These are phyloP conservation scores for Chloropsis cyanopogon DNA, from an alignment of 2,113 vertebrate species.

Conservation along the genomic window DNA sequence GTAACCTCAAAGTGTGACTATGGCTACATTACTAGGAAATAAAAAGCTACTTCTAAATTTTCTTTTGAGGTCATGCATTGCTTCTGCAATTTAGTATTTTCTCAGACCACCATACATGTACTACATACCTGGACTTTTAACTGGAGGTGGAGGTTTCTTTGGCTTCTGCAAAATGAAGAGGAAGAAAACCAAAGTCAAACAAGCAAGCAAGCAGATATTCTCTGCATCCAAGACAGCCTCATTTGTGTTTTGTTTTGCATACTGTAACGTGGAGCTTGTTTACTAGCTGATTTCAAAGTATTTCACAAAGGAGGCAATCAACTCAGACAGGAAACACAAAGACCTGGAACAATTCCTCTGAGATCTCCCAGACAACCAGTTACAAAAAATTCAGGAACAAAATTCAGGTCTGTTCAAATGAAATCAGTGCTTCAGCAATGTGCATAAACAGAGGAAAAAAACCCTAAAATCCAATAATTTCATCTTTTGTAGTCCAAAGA, in stretches of 20 bases:
- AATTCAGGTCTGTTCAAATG: background rate
- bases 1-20: background rate
- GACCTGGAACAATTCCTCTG: background rate
- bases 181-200: background rate
- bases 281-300: background rate
- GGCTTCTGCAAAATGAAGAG: conserved; percentile 76
- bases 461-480: background rate
- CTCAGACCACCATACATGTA: background rate
- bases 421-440: background rate
- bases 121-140: conserved; percentile 78
- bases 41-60: background rate
- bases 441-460: background rate
- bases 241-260: background rate
- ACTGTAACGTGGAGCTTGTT: background rate
- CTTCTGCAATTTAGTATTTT: background rate
- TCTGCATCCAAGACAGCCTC: background rate
- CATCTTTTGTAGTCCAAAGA: background rate
- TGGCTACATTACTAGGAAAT: background rate
- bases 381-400: background rate
- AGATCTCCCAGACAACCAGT: background rate
- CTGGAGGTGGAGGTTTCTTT: conserved; percentile 84
- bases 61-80: background rate
- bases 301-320: background rate
- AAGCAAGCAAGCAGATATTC: background rate
- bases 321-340: background rate